Conservation (phyloP, 2,113 vertebrate species). For the Lanius collurio region DNA sequence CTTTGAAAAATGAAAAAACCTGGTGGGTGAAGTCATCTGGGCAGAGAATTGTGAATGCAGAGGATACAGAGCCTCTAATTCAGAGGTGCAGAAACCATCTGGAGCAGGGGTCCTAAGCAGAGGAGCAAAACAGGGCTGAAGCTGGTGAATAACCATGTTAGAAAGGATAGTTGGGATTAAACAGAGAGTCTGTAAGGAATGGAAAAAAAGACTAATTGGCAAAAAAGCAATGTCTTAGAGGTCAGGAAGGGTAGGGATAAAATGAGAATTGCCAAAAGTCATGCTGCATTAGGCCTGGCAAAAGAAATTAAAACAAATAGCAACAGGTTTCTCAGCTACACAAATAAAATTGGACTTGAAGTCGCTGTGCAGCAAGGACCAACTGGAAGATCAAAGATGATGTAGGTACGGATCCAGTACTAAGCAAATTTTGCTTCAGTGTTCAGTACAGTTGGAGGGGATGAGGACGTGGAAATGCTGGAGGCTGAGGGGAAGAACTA, state of each 20-base stretch:
- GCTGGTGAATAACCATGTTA: slow-evolving; percentile 3
- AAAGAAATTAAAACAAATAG: slow-evolving; percentile 63
- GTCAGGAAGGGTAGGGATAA: slow-evolving; percentile 57
- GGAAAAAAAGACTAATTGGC: slow-evolving; percentile 42
- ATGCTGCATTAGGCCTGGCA: slow-evolving; percentile 51
- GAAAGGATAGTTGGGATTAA: slow-evolving; percentile 19
- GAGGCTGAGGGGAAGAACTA: not conserved
- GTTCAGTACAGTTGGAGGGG: not conserved
- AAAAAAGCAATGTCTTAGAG: slow-evolving; percentile 44
- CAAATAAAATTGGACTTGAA: slow-evolving; percentile 62
- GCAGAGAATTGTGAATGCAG: not conserved
- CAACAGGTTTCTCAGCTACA: slow-evolving; percentile 64
- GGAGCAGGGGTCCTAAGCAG: not conserved
- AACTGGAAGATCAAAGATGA: slow-evolving; percentile 30
- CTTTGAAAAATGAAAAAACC: slow-evolving; percentile 19
- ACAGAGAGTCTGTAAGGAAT: not conserved
- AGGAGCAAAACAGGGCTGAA: not conserved
- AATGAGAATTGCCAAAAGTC: slow-evolving; percentile 59
- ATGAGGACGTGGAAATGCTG: not conserved
- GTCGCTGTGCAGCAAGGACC: not conserved
- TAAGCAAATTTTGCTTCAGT: not conserved
- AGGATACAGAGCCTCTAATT: not conserved
- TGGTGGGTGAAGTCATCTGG: slow-evolving; percentile 15
- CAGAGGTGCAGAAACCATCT: not conserved
- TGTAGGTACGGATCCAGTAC: not conserved